Base-by-base conservation (phyloP, 2,113 vertebrate species). In the Antechinus flavipes region DNA sequence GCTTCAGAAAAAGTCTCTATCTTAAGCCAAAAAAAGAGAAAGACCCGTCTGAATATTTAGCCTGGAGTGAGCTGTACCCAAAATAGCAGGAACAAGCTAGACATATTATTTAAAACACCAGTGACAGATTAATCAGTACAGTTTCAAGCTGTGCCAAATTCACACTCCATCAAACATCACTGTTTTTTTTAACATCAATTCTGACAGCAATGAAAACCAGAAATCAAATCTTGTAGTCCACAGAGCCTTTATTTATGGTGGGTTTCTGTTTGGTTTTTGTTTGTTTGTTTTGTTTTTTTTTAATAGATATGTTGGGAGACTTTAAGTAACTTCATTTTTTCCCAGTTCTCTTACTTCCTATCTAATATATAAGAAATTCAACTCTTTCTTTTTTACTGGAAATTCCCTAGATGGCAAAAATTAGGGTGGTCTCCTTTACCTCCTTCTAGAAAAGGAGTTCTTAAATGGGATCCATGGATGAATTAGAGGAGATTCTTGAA, bases 91-190 rank as follows among this genome's bases (percentile, higher is more conserved):
- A 94, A 54, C 26, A 16, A 47, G 27, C 68, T 84, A 84, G 68
- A 84, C 35, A 97, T 95, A 84, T 54, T 95, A 93, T 90, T 61
- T 53, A 93, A 97, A 96, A n/a, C 9, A 61, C 25, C 76, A 90
- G 0, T 54, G n/a, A 94, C 53, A 92, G 91, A 93, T n/a, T 91
- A 93, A 90, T 54, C 94, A 54, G 76, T 53, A 35, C 55, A 94
- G 0, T 46, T 95, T 94, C 61, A 91, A 92, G 54, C 26, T 95
- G 46, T 61, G 93, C 90, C 76, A 94, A 93, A 97, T 97, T 97
- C 84, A 95, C 1, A 92, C n/a, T 84, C 25, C 90, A 90, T 23
- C 92, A 23, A 97, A 96, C 90, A 95, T 50, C 56, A 91, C 0
- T 90, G 23, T 92, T 98, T 94, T 52, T 92, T 93, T 55, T 93